phyloP scores from a whole-genome alignment of 2,888 invertebrate genomes.

The Acanthosepion lycidas region DNA sequence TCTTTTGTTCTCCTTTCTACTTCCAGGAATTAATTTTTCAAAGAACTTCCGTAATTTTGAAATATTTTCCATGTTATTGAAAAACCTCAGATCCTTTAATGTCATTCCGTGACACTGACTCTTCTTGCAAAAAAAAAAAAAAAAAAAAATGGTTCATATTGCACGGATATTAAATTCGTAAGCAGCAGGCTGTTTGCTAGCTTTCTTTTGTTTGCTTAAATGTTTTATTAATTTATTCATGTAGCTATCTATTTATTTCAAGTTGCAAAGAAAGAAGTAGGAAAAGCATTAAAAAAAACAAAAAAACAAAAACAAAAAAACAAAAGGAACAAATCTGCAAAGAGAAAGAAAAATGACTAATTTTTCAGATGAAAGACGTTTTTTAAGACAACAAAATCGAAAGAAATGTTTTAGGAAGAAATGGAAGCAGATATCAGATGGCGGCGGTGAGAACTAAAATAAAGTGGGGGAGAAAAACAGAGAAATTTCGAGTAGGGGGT shows the following conservation, averaged over 20 bases:
- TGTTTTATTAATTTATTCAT: slow-evolving; percentile 16
- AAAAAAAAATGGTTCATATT: neutral
- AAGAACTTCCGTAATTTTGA: slow-evolving; percentile 33
- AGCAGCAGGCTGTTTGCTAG: neutral
- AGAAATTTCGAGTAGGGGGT: neutral
- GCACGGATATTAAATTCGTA: slow-evolving; percentile 33
- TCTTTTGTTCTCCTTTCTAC: slow-evolving; percentile 21
- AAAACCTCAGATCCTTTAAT: slow-evolving; percentile 33
- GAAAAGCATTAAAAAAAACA: neutral
- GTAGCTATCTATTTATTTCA: neutral
- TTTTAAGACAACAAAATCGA: neutral
- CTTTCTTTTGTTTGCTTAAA: slow-evolving; percentile 6
- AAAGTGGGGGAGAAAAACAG: neutral
- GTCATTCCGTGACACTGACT: slow-evolving; percentile 6
- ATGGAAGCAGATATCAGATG: neutral
- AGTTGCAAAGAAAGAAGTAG: neutral
- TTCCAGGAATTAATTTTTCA: slow-evolving; percentile 23
- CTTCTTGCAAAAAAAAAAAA: neutral
- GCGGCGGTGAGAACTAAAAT: neutral
- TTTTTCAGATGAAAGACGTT: neutral
- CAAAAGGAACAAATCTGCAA: neutral
- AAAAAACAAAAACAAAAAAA: too few relatives aligned
- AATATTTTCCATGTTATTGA: slow-evolving; percentile 21
- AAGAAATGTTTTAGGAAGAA: neutral
- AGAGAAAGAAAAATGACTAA: slow-evolving; percentile 18